Conservation (phyloP, 2,888 invertebrate genomes). For the Mylabris sibirica region DNA sequence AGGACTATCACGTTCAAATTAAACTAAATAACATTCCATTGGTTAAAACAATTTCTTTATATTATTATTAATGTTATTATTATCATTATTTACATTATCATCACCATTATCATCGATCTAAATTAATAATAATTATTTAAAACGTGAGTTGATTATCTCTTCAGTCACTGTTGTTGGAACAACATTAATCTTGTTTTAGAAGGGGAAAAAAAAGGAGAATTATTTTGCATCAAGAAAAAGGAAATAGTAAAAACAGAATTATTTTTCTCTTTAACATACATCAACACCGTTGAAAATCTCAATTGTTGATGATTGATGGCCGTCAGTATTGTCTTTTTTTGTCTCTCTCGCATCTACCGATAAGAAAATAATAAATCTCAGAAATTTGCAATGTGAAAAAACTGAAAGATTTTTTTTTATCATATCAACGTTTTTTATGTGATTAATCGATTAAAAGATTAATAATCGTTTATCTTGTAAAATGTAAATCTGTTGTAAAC, state of each 20-base stretch:
- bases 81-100: background rate
- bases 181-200: conserved; percentile 1
- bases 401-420: no score
- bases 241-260: background rate
- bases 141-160: conserved; percentile 7
- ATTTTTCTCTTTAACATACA: background rate
- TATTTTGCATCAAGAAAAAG: background rate
- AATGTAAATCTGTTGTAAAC: background rate
- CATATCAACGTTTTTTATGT: no score
- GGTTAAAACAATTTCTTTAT: no score
- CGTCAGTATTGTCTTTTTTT: background rate
- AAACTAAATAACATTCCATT: background rate
- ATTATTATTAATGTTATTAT: background rate
- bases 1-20: background rate
- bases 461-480: no score
- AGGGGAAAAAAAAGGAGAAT: background rate
- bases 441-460: no score
- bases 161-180: background rate
- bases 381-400: background rate
- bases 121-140: conserved; percentile 1
- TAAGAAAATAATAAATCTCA: background rate
- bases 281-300: background rate
- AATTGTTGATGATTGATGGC: background rate
- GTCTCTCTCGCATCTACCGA: no score
- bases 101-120: conserved; percentile 2